Evolutionary conservation across 2,888 invertebrate genomes (phyloP).

Genomic region (Ennomos fuscantarius): DNA sequence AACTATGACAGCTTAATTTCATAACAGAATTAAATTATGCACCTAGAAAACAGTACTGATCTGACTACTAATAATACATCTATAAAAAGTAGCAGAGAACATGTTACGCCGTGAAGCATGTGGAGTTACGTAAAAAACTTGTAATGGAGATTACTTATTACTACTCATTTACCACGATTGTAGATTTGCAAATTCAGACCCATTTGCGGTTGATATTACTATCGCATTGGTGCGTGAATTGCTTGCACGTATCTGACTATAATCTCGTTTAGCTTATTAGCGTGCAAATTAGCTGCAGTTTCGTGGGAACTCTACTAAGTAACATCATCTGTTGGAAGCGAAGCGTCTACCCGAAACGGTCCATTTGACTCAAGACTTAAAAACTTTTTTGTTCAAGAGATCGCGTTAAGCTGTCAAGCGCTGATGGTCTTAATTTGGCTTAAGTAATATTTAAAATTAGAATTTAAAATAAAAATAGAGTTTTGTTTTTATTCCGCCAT

Average conservation of each 20-base stretch:
- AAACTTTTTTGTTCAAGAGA: conserved; percentile 43
- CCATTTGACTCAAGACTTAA: conserved; percentile 42
- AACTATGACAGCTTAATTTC: too few relatives aligned
- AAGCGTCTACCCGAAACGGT: conserved; percentile 46
- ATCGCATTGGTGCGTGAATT: conserved; percentile 75
- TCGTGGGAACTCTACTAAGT: conserved; percentile 71
- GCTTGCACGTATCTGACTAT: conserved; percentile 53
- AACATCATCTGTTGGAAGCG: conserved; percentile 54
- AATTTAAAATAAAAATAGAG: conserved; percentile 45
- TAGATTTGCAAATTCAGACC: conserved; percentile 56
- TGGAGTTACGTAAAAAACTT: conserved; percentile 34
- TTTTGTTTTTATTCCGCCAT: conserved; percentile 43
- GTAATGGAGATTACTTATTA: conserved; percentile 33
- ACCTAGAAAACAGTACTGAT: conserved; percentile 7
- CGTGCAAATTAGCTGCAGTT: conserved; percentile 55
- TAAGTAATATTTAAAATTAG: conserved; percentile 53
- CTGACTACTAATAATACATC: neutral
- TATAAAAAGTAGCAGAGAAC: conserved; percentile 13
- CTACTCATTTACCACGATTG: conserved; percentile 40
- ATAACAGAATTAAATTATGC: conserved; percentile 2
- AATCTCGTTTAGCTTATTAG: conserved; percentile 77
- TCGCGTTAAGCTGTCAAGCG: conserved; percentile 54
- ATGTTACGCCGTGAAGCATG: conserved; percentile 12
- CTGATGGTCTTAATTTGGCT: conserved; percentile 55
- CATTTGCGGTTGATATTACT: conserved; percentile 67